Conservation (phyloP, 2,888 invertebrate genomes). For the Aporophyla nigra region DNA sequence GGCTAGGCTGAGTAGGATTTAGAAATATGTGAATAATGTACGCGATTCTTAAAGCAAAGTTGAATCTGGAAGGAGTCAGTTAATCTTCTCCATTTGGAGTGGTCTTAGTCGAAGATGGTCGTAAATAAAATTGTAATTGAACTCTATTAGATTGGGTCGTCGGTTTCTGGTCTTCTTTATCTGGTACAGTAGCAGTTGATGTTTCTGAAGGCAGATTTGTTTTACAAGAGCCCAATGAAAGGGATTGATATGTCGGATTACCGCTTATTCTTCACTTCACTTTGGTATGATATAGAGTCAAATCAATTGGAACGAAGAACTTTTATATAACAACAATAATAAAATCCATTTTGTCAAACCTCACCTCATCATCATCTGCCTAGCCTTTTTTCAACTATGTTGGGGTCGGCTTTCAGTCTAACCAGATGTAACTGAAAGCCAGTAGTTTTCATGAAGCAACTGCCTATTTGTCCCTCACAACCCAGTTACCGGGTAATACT, state of each 20-base stretch:
- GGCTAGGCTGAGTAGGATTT: conserved; percentile 7
- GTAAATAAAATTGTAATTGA: background rate
- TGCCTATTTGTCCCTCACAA: too few species aligned
- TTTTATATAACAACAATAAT: background rate
- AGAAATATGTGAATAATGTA: conserved; percentile 8
- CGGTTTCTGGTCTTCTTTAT: background rate
- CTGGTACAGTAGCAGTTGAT: background rate
- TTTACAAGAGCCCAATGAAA: background rate
- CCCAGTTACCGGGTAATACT: too few species aligned
- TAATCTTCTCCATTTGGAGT: background rate
- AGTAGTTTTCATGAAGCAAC: too few species aligned
- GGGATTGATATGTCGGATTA: background rate
- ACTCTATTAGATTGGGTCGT: background rate
- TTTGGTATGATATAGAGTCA: background rate
- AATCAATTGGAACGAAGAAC: background rate
- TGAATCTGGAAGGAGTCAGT: background rate
- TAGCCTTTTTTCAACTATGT: too few species aligned
- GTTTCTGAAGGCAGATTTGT: background rate
- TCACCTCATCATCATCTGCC: too few species aligned
- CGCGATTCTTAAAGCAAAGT: background rate
- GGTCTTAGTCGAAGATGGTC: background rate
- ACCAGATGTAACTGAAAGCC: too few species aligned
- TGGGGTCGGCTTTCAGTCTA: too few species aligned
- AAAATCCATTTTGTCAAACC: background rate
- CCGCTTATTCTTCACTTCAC: background rate